Percentiles rank a stretch among this genome's conserved stretches.
Evolutionary conservation across 1,140 invertebrate species (phyloP).

Genomic region (Spodoptera frugiperda): DNA sequence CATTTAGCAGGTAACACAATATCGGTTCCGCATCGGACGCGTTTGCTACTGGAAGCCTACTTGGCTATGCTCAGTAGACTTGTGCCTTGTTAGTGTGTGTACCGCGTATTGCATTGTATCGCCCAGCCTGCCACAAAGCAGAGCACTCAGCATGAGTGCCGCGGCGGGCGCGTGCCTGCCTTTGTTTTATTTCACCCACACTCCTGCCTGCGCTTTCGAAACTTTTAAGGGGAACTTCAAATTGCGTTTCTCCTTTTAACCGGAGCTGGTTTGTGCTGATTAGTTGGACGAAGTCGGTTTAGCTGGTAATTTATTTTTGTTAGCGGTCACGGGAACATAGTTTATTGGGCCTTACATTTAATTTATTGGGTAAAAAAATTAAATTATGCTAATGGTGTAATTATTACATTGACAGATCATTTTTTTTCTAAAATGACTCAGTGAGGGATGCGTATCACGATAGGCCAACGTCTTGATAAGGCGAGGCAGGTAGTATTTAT

Average conservation of each 20-base stretch:
- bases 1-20: slow-evolving; percentile 50
- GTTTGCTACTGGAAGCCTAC: slow-evolving; percentile 44
- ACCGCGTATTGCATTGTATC: slow-evolving; percentile 77
- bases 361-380: no score
- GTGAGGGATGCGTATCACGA: slow-evolving; percentile 11
- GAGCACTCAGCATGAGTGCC: slow-evolving; percentile 83
- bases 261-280: slow-evolving; percentile 69
- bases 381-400: no score
- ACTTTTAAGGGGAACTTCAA: slow-evolving; percentile 81
- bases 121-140: slow-evolving; percentile 80
- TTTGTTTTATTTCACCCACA: slow-evolving; percentile 84
- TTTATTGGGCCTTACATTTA: no score
- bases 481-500: slow-evolving; percentile 78
- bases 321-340: slow-evolving; percentile 1
- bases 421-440: no score
- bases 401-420: no score
- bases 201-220: slow-evolving; percentile 80
- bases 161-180: slow-evolving; percentile 75
- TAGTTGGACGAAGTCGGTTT: slow-evolving; percentile 59
- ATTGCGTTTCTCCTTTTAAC: slow-evolving; percentile 78
- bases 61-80: slow-evolving; percentile 51
- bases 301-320: slow-evolving; percentile 45
- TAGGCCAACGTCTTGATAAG: slow-evolving; percentile 74
- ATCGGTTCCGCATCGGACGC: slow-evolving; percentile 45
- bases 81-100: slow-evolving; percentile 54